Conservation (phyloP, 2,113 vertebrate species). For the Coreoperca whiteheadi region DNA sequence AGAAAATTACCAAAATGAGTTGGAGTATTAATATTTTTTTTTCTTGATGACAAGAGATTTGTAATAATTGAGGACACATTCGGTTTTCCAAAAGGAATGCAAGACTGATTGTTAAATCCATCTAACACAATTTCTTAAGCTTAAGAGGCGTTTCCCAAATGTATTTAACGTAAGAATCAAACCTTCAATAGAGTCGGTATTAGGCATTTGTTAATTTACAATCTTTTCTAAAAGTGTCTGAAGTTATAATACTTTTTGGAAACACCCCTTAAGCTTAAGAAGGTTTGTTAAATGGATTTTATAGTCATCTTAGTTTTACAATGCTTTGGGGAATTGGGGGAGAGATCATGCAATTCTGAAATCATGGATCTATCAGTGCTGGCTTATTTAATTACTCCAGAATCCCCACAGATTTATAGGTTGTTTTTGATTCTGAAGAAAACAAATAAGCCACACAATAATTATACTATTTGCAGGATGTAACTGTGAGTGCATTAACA, state of each 20-base stretch:
- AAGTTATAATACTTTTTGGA: not conserved
- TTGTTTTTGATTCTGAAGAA: slow-evolving; percentile 9
- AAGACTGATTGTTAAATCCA: not conserved
- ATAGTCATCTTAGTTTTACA: not conserved
- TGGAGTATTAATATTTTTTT: too few relatives aligned
- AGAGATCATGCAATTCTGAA: not conserved
- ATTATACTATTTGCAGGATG: not conserved
- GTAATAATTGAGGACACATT: not conserved
- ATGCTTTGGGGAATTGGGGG: not conserved
- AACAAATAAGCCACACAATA: not conserved
- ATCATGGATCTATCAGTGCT: not conserved
- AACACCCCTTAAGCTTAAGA: not conserved
- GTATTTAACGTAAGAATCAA: not conserved
- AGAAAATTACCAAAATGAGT: not conserved
- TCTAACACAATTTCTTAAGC: not conserved
- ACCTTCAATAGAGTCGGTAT: too few relatives aligned
- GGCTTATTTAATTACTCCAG: not conserved
- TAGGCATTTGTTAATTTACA: not conserved
- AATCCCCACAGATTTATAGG: not conserved
- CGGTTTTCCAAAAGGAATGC: not conserved
- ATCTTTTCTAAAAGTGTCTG: too few relatives aligned
- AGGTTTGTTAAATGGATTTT: not conserved
- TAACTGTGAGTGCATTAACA: not conserved
- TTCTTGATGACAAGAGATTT: not conserved
- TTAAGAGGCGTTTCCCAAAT: not conserved